Conservation (phyloP, 2,888 invertebrate species). For the Drosophila mercatorum region DNA sequence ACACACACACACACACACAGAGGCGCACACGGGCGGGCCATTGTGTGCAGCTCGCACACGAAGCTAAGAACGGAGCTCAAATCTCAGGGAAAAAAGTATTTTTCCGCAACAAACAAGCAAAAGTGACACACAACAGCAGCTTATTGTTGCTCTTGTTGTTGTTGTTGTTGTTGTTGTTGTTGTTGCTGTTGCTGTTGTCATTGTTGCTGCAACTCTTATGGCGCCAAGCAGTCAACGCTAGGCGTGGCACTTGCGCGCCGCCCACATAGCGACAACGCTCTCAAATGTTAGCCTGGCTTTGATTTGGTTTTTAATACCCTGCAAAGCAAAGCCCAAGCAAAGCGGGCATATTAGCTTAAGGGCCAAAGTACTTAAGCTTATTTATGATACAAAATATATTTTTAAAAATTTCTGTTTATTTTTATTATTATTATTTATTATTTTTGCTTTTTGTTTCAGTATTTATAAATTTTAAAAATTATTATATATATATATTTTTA, state of each 20-base stretch:
- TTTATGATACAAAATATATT: not conserved
- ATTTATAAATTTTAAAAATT: too few species aligned
- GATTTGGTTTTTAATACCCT: conserved; percentile 43
- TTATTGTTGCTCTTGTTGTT: conserved; percentile 22
- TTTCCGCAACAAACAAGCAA: conserved; percentile 75
- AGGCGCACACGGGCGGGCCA: conserved; percentile 5
- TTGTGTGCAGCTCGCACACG: conserved; percentile 8
- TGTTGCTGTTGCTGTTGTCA: conserved; percentile 14
- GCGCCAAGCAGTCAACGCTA: conserved; percentile 57
- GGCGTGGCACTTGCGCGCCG: conserved; percentile 70
- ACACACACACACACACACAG: conserved; percentile 21
- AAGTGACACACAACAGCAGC: conserved; percentile 76
- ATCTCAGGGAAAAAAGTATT: conserved; percentile 64
- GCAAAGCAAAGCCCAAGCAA: not conserved
- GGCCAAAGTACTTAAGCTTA: too few species aligned
- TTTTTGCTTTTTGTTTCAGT: too few species aligned
- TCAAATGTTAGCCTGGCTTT: conserved; percentile 50
- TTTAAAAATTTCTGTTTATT: not conserved
- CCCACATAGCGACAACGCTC: conserved; percentile 52
- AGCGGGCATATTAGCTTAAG: conserved; percentile 1
- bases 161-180: conserved; percentile 20
- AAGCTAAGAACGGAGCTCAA: conserved; percentile 41
- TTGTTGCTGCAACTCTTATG: conserved; percentile 40
- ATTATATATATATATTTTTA: not conserved
- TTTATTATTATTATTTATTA: too few species aligned